Percentiles rank a stretch among this genome's conserved stretches.
These are phyloP conservation scores for Blastomussa wellsi DNA, from an alignment of 92 coral and sea anemone species.

Conservation along the genomic window DNA sequence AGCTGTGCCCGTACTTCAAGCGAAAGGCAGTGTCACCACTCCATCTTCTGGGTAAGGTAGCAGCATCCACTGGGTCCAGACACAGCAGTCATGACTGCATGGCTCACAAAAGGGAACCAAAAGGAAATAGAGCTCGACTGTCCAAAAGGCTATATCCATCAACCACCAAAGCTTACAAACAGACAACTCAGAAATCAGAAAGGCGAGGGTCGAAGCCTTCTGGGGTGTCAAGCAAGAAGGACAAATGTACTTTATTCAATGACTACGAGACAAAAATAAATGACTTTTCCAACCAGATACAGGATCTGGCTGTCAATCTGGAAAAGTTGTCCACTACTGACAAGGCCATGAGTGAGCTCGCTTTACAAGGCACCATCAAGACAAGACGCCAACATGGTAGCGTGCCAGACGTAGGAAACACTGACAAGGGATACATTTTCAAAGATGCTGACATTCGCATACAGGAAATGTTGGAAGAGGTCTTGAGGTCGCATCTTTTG, in stretches of 20 bases:
- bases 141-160: conserved; percentile 25
- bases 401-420: neutral
- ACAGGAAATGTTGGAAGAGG: conserved; percentile 34
- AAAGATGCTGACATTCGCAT: conserved; percentile 36
- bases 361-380: neutral
- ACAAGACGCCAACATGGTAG: neutral
- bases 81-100: neutral
- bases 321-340: conserved; percentile 6
- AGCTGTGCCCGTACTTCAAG: conserved; percentile 24
- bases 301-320: conserved; percentile 20
- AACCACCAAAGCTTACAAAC: conserved; percentile 15
- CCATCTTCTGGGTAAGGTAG: conserved; percentile 33
- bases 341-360: neutral
- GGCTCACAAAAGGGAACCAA: neutral
- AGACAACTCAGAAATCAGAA: neutral
- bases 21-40: conserved; percentile 30
- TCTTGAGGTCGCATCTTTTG: conserved; percentile 39
- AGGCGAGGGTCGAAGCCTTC: conserved; percentile 32
- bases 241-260: neutral
- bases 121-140: conserved; percentile 15
- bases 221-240: neutral
- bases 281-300: conserved; percentile 37
- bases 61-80: conserved; percentile 3
- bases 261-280: neutral
- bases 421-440: neutral